Evolutionary conservation across 2,797 vertebrate species (phyloP).

Genomic region (Ciconia nigra): DNA sequence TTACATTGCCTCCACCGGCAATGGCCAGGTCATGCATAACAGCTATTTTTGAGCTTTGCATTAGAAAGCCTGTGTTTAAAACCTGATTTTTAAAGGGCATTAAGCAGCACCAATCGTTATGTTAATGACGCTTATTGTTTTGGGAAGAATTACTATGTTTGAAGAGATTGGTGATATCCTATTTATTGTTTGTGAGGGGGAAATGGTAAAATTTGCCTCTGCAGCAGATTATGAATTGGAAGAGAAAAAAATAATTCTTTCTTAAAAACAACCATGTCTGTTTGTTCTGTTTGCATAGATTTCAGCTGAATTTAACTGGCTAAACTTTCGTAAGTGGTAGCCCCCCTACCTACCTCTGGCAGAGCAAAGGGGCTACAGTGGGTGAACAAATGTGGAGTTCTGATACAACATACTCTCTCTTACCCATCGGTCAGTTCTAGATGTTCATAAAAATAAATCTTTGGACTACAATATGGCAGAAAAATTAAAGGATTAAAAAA

Average conservation of each 20-base stretch:
- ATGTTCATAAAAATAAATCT: not conserved
- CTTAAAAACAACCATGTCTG: not conserved
- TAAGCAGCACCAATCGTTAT: not conserved
- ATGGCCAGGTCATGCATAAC: not conserved
- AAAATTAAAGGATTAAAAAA: not conserved
- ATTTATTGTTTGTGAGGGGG: not conserved
- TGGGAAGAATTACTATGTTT: not conserved
- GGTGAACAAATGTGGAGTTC: not conserved
- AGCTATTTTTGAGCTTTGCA: not conserved
- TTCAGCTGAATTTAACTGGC: not conserved
- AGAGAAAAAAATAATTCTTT: not conserved
- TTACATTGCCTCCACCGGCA: not conserved
- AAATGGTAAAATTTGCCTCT: not conserved
- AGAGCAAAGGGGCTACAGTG: not conserved
- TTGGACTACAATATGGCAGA: not conserved
- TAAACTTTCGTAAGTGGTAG: not conserved
- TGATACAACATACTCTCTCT: not conserved
- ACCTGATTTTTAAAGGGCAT: not conserved
- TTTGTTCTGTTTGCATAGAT: not conserved
- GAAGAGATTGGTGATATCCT: not conserved
- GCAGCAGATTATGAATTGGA: not conserved
- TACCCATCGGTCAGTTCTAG: not conserved
- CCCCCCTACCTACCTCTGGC: accelerated
- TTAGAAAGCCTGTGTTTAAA: not conserved
- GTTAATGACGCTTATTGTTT: not conserved